Percentiles rank a stretch among this genome's conserved stretches.
These are phyloP conservation scores for Drosophila demipolita DNA, from an alignment of 2,888 invertebrate genomes.

Conservation along the genomic window DNA sequence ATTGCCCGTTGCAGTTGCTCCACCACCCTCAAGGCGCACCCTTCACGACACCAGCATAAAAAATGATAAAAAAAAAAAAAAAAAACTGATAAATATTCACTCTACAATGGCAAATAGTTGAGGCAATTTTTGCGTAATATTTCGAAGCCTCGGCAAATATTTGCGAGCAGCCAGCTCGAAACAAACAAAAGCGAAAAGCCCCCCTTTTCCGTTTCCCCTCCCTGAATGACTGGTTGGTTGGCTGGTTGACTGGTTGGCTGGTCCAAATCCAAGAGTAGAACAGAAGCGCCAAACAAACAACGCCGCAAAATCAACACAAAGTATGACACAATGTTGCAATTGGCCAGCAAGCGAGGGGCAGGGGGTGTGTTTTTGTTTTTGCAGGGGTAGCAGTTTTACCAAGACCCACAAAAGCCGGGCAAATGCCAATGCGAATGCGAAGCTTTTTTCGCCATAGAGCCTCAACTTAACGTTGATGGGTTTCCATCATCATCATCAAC, in stretches of 20 bases:
- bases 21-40: conserved; percentile 12
- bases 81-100: background rate
- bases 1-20: conserved; percentile 60
- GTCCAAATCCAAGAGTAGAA: conserved; percentile 55
- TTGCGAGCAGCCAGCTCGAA: conserved; percentile 61
- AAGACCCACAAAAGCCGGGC: conserved; percentile 16
- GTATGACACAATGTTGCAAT: conserved; percentile 75
- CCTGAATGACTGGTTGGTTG: conserved; percentile 6
- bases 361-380: background rate
- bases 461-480: conserved; percentile 59
- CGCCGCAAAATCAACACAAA: conserved; percentile 67
- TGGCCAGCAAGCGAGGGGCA: background rate
- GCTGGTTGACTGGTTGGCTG: conserved; percentile 9
- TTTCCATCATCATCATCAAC: conserved; percentile 49
- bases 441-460: conserved; percentile 36
- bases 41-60: conserved; percentile 22
- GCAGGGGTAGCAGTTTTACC: background rate
- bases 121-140: conserved; percentile 69
- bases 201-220: background rate
- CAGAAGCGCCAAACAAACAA: conserved; percentile 67
- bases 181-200: conserved; percentile 53
- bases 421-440: conserved; percentile 42
- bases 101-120: conserved; percentile 54
- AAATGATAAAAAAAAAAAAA: conserved; percentile 10
- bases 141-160: conserved; percentile 78